phyloP scores from a whole-genome alignment of 2,797 vertebrate species.

The Phrynocephalus guinanensis region DNA sequence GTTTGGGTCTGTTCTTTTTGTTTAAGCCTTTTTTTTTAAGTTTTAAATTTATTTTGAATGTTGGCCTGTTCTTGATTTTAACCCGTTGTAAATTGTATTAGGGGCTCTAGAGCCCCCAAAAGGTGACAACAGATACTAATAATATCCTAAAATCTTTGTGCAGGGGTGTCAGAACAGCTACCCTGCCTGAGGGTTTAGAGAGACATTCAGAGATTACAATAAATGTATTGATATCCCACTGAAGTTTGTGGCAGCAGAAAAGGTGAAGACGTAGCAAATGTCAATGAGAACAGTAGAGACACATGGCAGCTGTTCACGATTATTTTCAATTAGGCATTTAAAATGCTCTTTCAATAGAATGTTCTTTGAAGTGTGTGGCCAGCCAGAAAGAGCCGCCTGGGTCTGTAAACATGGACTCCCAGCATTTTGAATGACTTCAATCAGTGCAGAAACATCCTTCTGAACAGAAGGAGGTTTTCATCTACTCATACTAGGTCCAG shows the following conservation, averaged over 20 bases:
- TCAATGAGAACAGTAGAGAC: conserved; percentile 67
- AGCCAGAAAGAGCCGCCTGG: conserved; percentile 25
- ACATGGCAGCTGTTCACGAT: conserved; percentile 70
- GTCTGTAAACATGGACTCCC: conserved; percentile 34
- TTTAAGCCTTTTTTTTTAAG: too few relatives aligned
- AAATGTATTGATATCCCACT: conserved; percentile 58
- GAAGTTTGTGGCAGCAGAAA: conserved; percentile 47
- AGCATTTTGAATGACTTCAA: not conserved
- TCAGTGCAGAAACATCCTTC: not conserved
- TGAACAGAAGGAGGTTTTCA: too few relatives aligned
- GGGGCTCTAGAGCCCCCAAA: too few relatives aligned
- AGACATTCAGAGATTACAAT: conserved; percentile 66
- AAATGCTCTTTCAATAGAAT: conserved; percentile 46
- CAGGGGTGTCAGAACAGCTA: conserved; percentile 52
- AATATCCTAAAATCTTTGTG: conserved; percentile 31
- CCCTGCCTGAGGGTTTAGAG: not conserved
- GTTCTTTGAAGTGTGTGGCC: conserved; percentile 46
- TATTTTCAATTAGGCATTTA: conserved; percentile 71
- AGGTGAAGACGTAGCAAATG: conserved; percentile 58
- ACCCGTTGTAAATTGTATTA: too few relatives aligned
- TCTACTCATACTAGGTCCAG: too few relatives aligned
- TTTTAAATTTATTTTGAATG: too few relatives aligned
- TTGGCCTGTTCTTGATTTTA: too few relatives aligned
- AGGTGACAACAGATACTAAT: too few relatives aligned
- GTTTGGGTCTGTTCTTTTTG: too few relatives aligned